Conservation (phyloP, 2,888 invertebrate species). For the Aphodius granarius region DNA sequence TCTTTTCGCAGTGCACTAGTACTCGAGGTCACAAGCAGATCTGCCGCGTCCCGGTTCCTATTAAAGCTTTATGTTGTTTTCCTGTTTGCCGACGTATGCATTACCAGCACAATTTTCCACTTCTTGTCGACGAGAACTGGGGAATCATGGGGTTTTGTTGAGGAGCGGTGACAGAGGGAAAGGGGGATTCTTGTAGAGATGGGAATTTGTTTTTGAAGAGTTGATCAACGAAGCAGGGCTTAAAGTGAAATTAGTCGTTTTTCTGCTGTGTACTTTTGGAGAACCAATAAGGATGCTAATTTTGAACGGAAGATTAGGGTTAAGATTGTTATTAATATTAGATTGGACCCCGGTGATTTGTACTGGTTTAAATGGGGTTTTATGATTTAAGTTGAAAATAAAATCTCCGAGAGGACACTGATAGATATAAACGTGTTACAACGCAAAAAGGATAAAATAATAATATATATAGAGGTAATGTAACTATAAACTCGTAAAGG, state of each 20-base stretch:
- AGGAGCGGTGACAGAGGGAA: not conserved
- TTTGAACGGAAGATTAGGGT: not conserved
- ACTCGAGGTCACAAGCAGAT: not conserved
- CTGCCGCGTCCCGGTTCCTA: not conserved
- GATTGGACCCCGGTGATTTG: not conserved
- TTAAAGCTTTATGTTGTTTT: not conserved
- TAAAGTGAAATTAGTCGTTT: not conserved
- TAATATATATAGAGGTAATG: no score
- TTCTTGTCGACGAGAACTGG: not conserved
- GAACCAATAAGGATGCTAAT: not conserved
- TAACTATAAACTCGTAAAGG: no score
- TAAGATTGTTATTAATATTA: not conserved
- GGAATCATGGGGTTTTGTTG: not conserved
- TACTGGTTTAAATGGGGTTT: not conserved
- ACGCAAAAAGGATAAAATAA: no score
- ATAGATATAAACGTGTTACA: not conserved
- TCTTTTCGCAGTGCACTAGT: not conserved
- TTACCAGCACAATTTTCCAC: not conserved
- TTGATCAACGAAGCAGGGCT: not conserved
- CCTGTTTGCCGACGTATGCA: not conserved
- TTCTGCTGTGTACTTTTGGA: not conserved
- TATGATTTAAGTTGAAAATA: not conserved
- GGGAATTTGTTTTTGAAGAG: not conserved
- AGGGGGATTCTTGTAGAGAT: not conserved
- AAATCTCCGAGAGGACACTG: not conserved